phyloP scores from a whole-genome alignment of 35 echinoderm and acorn worm genomes.

The Amphiura filiformis region DNA sequence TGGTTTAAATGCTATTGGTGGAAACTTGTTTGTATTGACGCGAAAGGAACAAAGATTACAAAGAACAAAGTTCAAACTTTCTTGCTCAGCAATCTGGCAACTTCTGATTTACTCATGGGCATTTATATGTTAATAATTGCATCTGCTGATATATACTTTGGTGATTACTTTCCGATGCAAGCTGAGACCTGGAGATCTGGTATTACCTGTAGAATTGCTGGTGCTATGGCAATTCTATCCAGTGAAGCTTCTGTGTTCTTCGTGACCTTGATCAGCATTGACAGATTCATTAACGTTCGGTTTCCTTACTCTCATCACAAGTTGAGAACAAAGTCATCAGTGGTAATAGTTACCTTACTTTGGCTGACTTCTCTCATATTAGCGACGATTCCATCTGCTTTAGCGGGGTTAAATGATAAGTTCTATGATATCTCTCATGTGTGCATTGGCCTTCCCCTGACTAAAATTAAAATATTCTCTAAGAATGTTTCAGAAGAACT shows the following conservation, averaged over 20 bases:
- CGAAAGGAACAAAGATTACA: not conserved
- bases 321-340: slow-evolving; percentile 18
- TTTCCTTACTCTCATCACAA: slow-evolving; percentile 26
- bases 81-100: slow-evolving; percentile 46
- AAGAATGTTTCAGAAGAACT: too few species aligned
- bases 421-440: slow-evolving; percentile 59
- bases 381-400: slow-evolving; percentile 18
- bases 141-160: slow-evolving; percentile 35
- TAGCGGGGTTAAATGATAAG: not conserved
- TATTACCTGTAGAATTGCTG: slow-evolving; percentile 34
- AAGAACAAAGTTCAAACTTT: not conserved
- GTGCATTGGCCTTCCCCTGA: too few species aligned
- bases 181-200: slow-evolving; percentile 35
- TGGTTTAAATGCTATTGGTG: slow-evolving; percentile 34
- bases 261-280: slow-evolving; percentile 54
- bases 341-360: not conserved
- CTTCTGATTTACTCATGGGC: slow-evolving; percentile 63
- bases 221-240: slow-evolving; percentile 38
- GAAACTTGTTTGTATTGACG: slow-evolving; percentile 38
- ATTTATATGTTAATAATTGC: slow-evolving; percentile 60
- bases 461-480: too few species aligned
- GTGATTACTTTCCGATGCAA: slow-evolving; percentile 29
- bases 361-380: slow-evolving; percentile 34
- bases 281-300: slow-evolving; percentile 36
- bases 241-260: slow-evolving; percentile 62